Conservation (phyloP, 2,797 vertebrate genomes). For the Cossypha caffra region DNA sequence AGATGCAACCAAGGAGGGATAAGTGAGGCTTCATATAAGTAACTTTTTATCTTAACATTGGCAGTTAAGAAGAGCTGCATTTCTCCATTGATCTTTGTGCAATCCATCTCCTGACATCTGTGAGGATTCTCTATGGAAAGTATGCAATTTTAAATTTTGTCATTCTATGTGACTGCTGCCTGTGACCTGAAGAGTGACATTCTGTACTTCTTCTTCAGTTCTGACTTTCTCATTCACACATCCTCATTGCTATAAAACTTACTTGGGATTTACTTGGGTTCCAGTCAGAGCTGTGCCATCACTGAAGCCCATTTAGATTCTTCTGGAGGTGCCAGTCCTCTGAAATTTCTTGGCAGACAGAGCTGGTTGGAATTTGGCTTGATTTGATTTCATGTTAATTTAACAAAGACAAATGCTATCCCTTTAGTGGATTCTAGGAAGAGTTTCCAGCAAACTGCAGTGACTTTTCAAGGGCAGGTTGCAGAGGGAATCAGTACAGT, state of each 20-base stretch:
- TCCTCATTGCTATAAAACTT: background rate
- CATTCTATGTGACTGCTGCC: background rate
- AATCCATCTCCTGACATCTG: background rate
- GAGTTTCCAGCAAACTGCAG: background rate
- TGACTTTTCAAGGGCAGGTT: background rate
- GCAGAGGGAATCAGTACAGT: background rate
- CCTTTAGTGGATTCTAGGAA: background rate
- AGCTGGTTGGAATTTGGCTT: background rate
- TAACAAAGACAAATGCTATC: background rate
- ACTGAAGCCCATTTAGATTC: background rate
- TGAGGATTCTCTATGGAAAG: background rate
- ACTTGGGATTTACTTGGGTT: background rate
- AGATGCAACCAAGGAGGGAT: background rate
- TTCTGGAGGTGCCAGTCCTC: background rate
- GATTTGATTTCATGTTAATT: conserved; percentile 3
- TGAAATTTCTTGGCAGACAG: background rate
- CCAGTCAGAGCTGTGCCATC: background rate
- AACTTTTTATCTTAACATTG: background rate
- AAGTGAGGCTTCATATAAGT: background rate
- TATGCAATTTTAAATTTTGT: background rate
- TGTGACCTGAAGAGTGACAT: background rate
- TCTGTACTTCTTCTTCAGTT: background rate
- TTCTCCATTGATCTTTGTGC: background rate
- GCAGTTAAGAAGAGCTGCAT: background rate
- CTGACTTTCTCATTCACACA: background rate